phyloP scores from a whole-genome alignment of 1,140 invertebrate species.

The Aphelinus atriplicis region DNA sequence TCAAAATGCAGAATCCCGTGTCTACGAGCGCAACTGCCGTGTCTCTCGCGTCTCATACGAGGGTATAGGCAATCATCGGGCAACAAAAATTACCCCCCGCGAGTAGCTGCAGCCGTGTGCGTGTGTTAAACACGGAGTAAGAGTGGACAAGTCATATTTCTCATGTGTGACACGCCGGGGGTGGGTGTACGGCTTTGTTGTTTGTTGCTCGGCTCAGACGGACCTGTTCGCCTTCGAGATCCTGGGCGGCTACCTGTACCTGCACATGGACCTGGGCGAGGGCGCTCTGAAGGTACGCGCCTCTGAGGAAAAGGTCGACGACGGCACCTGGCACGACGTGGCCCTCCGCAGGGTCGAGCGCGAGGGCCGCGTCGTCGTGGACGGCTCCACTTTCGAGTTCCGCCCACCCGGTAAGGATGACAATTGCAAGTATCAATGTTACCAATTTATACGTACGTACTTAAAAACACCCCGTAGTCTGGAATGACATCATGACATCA shows the following conservation, averaged over 20 bases:
- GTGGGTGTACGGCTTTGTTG: not conserved
- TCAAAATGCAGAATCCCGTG: too few relatives aligned
- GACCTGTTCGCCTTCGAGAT: conserved; percentile 95
- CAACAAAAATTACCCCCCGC: too few relatives aligned
- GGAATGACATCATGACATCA: conserved; percentile 21
- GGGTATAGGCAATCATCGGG: too few relatives aligned
- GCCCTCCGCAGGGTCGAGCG: conserved; percentile 80
- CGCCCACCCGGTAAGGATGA: conserved; percentile 78
- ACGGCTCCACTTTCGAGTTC: conserved; percentile 89
- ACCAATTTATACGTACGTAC: conserved; percentile 22
- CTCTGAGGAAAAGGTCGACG: conserved; percentile 84
- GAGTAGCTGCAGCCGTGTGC: too few relatives aligned
- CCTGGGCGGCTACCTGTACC: conserved; percentile 90
- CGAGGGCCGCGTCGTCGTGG: conserved; percentile 89
- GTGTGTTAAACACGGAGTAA: too few relatives aligned
- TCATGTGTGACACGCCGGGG: not conserved
- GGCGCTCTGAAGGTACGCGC: conserved; percentile 86
- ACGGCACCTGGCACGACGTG: conserved; percentile 92
- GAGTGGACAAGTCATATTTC: not conserved
- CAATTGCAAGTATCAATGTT: conserved; percentile 40
- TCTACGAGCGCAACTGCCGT: too few relatives aligned
- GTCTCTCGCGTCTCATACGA: too few relatives aligned
- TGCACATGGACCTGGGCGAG: conserved; percentile 92
- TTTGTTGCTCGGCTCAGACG: conserved; percentile 65
- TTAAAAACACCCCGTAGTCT: conserved; percentile 20